Base-by-base conservation (phyloP, 2,113 vertebrate genomes). In the Vombatus ursinus region DNA sequence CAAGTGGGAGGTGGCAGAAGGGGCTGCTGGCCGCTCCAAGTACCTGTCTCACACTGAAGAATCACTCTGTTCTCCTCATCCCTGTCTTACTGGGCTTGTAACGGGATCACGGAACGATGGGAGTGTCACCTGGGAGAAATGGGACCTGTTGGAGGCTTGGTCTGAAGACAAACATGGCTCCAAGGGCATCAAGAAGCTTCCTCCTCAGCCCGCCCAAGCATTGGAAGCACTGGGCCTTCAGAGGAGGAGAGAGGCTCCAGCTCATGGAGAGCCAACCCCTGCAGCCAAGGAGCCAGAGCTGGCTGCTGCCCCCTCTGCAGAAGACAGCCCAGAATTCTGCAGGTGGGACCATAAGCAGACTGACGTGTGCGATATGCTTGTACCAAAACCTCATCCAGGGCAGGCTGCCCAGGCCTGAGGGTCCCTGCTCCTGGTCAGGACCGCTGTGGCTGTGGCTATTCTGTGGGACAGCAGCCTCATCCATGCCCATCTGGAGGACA, bases 11-110 rank as follows among this genome's bases (percentile, higher is more conserved):
- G 52, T 16, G 16, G 52, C 19, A 2, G 19, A 53, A 24, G 52
- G 3, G 53, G 53, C 53, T 2, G 53, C 16, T 8, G 31, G 28
- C 22, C 24, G 47, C 48, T 89, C 54, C 12, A 89, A 52, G 26
- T 97, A 98, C 98, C 98, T 98, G 97, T 97, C 49, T 98, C 95
- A 1, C 96, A 97, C 10, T 93, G 98, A 90, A 97, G 52, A 90
- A 96, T 8, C 25, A 96, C 10, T 95, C 95, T 95, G 2, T 54
- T 94, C 96, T 98, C 97, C 91, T 97, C 84, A 3, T 94, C 68
- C 24, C 44, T 89, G 93, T 52, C 97, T 89, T 96, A 94, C 93
- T 95, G 51, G 50, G 92, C 97, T 97, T 92, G 90, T 90, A 98
- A 95, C 92, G 49, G 98, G 98, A 57, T 98, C 98, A 90, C 23